Evolutionary conservation across 2,797 vertebrate species (phyloP).

Genomic region (Spheniscus humboldti): DNA sequence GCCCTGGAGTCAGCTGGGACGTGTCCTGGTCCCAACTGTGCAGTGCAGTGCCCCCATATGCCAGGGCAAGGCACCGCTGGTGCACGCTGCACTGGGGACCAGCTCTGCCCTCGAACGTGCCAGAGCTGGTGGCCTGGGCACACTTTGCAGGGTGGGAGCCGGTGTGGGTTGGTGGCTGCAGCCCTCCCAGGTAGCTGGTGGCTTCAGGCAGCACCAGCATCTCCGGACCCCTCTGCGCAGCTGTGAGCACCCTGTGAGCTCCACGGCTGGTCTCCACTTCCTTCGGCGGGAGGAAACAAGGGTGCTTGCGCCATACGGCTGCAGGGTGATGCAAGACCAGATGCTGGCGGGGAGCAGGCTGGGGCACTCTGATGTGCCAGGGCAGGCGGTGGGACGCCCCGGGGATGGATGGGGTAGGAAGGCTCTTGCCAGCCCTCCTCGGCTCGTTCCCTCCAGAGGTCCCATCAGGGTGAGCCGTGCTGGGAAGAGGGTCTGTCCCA

Average conservation of each 20-base stretch:
- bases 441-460: background rate
- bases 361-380: background rate
- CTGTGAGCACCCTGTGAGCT: background rate
- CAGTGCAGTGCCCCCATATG: background rate
- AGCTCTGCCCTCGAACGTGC: background rate
- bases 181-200: background rate
- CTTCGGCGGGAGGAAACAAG: background rate
- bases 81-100: fast-evolving
- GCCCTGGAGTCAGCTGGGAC: background rate
- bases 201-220: background rate
- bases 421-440: background rate
- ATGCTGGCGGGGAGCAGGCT: background rate
- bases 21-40: background rate
- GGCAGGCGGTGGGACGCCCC: background rate
- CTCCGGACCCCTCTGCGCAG: background rate
- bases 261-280: background rate
- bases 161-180: background rate
- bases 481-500: background rate
- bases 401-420: background rate
- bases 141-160: background rate
- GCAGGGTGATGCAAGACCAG: slow-evolving; percentile 16
- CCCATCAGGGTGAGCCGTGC: fast-evolving
- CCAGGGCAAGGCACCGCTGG: background rate
- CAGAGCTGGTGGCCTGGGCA: background rate
- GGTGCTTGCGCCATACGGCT: background rate